Percentiles rank a stretch among this genome's conserved stretches.
Conservation (phyloP, 1,140 invertebrate species). For the Penaeus japonicus region DNA sequence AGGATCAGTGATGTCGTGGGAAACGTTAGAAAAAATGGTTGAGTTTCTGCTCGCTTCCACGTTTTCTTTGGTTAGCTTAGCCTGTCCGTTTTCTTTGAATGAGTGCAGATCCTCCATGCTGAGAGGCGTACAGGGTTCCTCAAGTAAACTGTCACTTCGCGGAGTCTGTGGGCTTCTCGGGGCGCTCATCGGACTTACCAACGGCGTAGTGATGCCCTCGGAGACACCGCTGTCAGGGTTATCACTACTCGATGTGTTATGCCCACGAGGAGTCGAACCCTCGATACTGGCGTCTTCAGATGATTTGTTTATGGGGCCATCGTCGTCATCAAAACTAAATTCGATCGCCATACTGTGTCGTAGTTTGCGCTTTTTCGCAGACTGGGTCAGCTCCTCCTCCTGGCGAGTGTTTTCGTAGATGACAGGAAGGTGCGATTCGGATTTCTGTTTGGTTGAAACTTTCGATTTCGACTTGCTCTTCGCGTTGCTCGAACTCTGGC, state of each 20-base stretch:
- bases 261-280: constrained; percentile 20
- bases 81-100: constrained; percentile 8
- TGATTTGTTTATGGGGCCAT: background rate
- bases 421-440: constrained; percentile 36
- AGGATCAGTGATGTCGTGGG: constrained; percentile 19
- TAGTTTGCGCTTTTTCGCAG: constrained; percentile 44
- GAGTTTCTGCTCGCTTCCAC: background rate
- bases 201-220: constrained; percentile 47
- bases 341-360: constrained; percentile 43
- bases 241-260: constrained; percentile 45
- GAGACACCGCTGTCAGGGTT: constrained; percentile 52
- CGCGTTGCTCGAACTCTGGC: background rate
- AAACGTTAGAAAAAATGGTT: constrained; percentile 16
- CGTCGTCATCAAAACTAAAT: constrained; percentile 43
- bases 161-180: constrained; percentile 43
- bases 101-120: constrained; percentile 35
- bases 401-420: constrained; percentile 49
- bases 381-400: constrained; percentile 31
- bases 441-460: background rate
- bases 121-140: constrained; percentile 39
- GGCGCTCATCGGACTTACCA: constrained; percentile 48
- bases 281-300: background rate
- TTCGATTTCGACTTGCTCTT: constrained; percentile 25
- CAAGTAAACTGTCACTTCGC: constrained; percentile 45
- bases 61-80: background rate